These are phyloP conservation scores for Lagopus muta DNA, from an alignment of 2,113 vertebrate genomes.

Conservation along the genomic window DNA sequence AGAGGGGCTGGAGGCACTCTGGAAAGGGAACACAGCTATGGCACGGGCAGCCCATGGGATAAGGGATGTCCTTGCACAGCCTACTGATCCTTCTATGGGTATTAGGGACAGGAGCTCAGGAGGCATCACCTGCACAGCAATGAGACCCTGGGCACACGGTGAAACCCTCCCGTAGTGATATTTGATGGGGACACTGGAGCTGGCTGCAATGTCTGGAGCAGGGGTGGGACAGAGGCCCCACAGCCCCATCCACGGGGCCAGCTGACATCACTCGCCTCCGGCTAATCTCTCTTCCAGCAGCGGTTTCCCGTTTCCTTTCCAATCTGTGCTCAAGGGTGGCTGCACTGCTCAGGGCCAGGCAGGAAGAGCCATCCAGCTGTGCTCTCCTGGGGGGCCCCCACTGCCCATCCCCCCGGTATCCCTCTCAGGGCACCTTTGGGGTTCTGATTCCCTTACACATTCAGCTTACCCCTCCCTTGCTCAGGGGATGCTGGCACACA, in stretches of 20 bases:
- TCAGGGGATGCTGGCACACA: accelerated
- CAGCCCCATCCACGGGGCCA: neutral
- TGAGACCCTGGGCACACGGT: neutral
- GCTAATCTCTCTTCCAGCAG: conserved; percentile 66
- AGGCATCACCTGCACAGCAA: neutral
- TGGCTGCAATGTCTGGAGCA: neutral
- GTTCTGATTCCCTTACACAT: accelerated
- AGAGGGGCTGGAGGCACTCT: neutral
- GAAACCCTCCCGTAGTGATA: neutral
- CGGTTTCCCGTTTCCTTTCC: conserved; percentile 75
- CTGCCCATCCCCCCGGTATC: neutral
- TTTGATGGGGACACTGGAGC: neutral
- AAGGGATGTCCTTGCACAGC: neutral
- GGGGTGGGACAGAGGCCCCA: neutral
- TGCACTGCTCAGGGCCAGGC: neutral
- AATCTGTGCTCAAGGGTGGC: neutral
- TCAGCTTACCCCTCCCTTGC: accelerated
- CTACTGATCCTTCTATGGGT: accelerated
- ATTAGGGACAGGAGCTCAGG: neutral
- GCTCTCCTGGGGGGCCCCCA: neutral
- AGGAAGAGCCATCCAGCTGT: conserved; percentile 56
- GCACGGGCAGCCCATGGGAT: neutral
- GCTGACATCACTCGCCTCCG: conserved; percentile 2
- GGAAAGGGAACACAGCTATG: neutral
- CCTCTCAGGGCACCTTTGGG: accelerated